Conservation (phyloP, 35 echinoderm and acorn worm species). For the Eucidaris tribuloides region DNA sequence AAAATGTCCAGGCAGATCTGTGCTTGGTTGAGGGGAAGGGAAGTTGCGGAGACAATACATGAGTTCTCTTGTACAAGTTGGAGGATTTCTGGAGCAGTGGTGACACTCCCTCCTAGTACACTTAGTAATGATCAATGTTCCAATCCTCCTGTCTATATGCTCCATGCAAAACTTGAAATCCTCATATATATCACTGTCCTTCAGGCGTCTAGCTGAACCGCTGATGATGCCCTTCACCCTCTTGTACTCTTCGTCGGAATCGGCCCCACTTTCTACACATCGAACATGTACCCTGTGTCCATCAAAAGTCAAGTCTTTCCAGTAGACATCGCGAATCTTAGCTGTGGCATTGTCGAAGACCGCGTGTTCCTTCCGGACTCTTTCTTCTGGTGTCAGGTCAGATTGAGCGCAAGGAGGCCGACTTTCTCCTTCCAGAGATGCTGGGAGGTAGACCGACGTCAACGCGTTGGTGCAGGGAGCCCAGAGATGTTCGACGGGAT, state of each 20-base stretch:
- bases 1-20: neutral
- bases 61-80: neutral
- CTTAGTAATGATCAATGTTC: neutral
- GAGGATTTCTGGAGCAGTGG: neutral
- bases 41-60: neutral
- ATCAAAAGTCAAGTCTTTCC: neutral
- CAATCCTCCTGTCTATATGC: neutral
- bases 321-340: constrained; percentile 5
- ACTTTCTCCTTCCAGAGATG: constrained; percentile 1
- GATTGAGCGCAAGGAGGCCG: neutral
- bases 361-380: neutral
- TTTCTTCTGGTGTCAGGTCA: neutral
- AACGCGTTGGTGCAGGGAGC: constrained; percentile 7
- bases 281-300: neutral
- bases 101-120: neutral
- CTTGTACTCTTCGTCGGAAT: neutral
- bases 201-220: neutral
- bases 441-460: constrained; percentile 8
- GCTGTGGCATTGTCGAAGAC: constrained; percentile 36
- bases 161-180: neutral
- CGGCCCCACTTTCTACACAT: neutral
- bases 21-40: neutral
- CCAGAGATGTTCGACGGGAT: constrained; percentile 37
- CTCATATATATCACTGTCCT: neutral
- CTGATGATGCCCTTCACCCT: neutral